phyloP scores from a whole-genome alignment of 2,888 invertebrate genomes.

The Tortricodes alternella region DNA sequence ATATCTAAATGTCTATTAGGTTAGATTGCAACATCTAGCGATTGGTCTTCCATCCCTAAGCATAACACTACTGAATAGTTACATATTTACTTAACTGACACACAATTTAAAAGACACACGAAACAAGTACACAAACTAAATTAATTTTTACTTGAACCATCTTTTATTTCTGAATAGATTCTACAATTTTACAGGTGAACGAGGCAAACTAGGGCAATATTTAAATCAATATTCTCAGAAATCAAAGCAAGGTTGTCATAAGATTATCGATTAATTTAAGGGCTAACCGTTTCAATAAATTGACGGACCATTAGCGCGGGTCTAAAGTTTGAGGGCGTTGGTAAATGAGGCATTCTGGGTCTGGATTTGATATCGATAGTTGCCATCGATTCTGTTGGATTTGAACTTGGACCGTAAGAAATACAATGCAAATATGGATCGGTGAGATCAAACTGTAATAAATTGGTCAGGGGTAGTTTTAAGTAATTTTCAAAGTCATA shows the following conservation, averaged over 20 bases:
- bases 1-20: too few relatives aligned
- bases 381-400: constrained; percentile 9
- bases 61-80: too few relatives aligned
- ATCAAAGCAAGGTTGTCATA: neutral
- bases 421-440: neutral
- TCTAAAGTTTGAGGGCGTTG: constrained; percentile 23
- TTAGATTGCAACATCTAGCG: too few relatives aligned
- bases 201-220: too few relatives aligned
- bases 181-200: too few relatives aligned
- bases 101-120: too few relatives aligned
- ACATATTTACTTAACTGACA: too few relatives aligned
- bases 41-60: too few relatives aligned
- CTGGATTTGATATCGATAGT: constrained; percentile 26
- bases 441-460: neutral
- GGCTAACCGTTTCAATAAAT: constrained; percentile 23
- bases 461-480: neutral
- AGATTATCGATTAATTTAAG: neutral
- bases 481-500: too few relatives aligned
- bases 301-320: constrained; percentile 24
- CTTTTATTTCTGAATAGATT: too few relatives aligned
- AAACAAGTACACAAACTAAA: too few relatives aligned
- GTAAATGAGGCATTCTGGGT: constrained; percentile 37
- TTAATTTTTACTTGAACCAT: too few relatives aligned
- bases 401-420: neutral
- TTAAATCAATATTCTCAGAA: neutral